Evolutionary conservation across 2,888 invertebrate species (phyloP), one percentile per base, ranked within the genome.

Genomic region (Tribolium freemani): DNA sequence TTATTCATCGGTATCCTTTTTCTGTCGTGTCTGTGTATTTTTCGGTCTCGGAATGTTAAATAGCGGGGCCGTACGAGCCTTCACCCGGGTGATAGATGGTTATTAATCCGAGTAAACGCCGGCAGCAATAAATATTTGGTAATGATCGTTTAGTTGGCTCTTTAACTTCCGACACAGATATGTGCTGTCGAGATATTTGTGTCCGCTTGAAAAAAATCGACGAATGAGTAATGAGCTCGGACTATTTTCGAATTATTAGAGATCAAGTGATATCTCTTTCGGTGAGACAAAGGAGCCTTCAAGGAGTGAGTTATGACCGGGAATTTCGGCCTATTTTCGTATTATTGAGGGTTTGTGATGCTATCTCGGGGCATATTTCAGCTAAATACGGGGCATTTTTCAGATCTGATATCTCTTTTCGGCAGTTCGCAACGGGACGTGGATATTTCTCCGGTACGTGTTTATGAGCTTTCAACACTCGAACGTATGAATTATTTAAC

Each of bases 111-210:
- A 75, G 79, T 79, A 82, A 84, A 83, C 81, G 83, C 81, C 82
- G 80, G 75, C 73, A 80, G 84, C 82, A 85, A 86, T 86, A 86
- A 86, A 86, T 86, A 85, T 85, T 83, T 85, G 81, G 84, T 86
- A 85, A 86, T 85, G 86, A 86, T 85, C 85, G 82, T 86, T 85
- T 85, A 85, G 85, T 84, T 84, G 83, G 82, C 83, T 83, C 82
- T 83, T 84, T 84, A 84, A 85, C 85, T 85, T 85, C 85, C 85
- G 85, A 85, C 85, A 84, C 81, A 82, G 82, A 84, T 83, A 83
- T 82, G 83, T 48, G 82, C 69, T 69, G 60, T 61, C 77, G 75
- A 82, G 83, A 83, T 83, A 83, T 85, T 84, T 84, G 83, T 84
- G 82, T 82, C 75, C 78, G 77, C 82, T 83, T 83, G 26, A 26